Percentiles rank a stretch among this genome's conserved stretches.
phyloP scores from a whole-genome alignment of 2,888 invertebrate species.

The Cylloceria caligata region DNA sequence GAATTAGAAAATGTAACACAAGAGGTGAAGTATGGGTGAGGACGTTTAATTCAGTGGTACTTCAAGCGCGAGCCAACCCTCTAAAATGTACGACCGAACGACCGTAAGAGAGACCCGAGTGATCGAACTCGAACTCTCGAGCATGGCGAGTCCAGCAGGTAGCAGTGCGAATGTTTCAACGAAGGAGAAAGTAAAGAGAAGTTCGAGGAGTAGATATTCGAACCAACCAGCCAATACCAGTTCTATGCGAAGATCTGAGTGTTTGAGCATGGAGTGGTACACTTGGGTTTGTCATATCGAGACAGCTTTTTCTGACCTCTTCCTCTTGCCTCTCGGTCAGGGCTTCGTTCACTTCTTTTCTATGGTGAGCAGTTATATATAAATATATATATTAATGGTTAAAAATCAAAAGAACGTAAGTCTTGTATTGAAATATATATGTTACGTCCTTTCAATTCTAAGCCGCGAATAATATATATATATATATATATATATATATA shows the following conservation, averaged over 20 bases:
- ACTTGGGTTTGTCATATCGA: conserved; percentile 48
- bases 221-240: conserved; percentile 25
- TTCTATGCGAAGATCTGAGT: conserved; percentile 40
- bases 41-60: conserved; percentile 56
- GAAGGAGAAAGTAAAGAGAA: conserved; percentile 32
- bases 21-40: conserved; percentile 17
- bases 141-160: conserved; percentile 12
- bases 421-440: no score
- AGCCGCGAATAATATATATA: no score
- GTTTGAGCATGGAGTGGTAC: conserved; percentile 42
- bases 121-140: conserved; percentile 42
- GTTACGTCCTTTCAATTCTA: no score
- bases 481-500: no score
- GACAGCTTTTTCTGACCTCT: conserved; percentile 14
- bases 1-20: conserved; percentile 9
- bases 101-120: conserved; percentile 5
- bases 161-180: conserved; percentile 4
- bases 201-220: conserved; percentile 49
- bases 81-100: conserved; percentile 24
- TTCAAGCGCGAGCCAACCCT: conserved; percentile 24
- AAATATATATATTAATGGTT: no score
- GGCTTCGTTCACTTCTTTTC: background rate
- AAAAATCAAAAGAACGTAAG: no score
- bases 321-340: background rate
- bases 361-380: background rate